Percentiles rank a stretch among this genome's conserved stretches.
Evolutionary conservation across 2,797 vertebrate species (phyloP).

Genomic region (Gobio occitaniae): DNA sequence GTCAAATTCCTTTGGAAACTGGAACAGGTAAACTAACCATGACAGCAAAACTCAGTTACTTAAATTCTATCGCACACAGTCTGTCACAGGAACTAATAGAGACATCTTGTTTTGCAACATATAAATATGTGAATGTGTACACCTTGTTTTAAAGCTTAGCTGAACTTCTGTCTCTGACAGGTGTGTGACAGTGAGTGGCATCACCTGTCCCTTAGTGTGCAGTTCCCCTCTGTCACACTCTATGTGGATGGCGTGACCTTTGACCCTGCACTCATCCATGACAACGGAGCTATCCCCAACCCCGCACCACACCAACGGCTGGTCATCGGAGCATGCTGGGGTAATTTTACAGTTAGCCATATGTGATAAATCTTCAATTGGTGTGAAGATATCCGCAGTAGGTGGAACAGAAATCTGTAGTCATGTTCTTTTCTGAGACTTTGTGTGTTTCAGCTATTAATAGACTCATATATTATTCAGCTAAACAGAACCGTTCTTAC

Average conservation of each 20-base stretch:
- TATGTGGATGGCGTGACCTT: constrained; percentile 96
- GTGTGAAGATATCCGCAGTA: constrained; percentile 5
- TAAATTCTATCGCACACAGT: neutral
- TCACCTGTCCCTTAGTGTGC: constrained; percentile 94
- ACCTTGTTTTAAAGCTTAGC: neutral
- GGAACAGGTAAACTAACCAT: constrained; percentile 87
- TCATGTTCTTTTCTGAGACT: constrained; percentile 55
- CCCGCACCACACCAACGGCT: constrained; percentile 86
- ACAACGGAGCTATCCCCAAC: constrained; percentile 94
- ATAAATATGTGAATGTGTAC: constrained; percentile 58
- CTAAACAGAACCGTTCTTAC: constrained; percentile 60
- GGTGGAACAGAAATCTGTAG: constrained; percentile 21
- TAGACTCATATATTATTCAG: constrained; percentile 79
- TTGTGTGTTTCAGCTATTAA: constrained; percentile 75
- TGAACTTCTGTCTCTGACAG: constrained; percentile 70
- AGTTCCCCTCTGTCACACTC: constrained; percentile 94
- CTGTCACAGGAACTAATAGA: neutral
- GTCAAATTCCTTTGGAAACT: constrained; percentile 99
- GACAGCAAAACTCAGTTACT: neutral
- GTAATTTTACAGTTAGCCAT: constrained; percentile 62
- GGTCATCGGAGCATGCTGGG: constrained; percentile 96
- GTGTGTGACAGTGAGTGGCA: constrained; percentile 98
- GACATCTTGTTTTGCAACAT: neutral
- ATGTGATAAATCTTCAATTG: neutral
- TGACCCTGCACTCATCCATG: constrained; percentile 95